phyloP scores from a whole-genome alignment of 2,113 vertebrate genomes.

The Coracopsis vasa region DNA sequence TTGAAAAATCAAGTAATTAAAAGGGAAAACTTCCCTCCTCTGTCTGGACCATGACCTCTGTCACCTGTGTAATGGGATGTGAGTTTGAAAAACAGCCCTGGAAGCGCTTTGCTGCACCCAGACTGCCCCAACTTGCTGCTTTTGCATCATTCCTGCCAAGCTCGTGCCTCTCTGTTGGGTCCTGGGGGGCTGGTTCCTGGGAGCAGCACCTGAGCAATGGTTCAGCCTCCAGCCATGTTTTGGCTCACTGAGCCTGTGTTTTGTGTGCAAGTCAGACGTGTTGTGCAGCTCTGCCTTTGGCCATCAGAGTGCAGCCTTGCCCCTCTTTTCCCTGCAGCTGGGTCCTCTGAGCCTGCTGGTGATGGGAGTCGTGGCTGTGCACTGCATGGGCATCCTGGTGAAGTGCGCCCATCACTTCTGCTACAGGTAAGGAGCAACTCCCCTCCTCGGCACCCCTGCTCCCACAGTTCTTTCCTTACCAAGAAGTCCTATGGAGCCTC shows the following conservation, averaged over 20 bases:
- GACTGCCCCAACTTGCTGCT: not conserved
- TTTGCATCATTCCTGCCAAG: not conserved
- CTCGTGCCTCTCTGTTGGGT: not conserved
- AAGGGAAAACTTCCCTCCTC: not conserved
- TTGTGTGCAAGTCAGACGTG: not conserved
- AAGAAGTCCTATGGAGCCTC: not conserved
- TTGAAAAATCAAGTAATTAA: not conserved
- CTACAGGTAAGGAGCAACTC: constrained; percentile 79
- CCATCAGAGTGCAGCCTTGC: constrained; percentile 50
- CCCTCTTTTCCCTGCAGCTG: constrained; percentile 73
- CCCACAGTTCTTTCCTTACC: not conserved
- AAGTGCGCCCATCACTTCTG: constrained; percentile 91
- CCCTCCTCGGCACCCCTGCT: not conserved
- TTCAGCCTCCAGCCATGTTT: not conserved
- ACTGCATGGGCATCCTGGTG: constrained; percentile 94
- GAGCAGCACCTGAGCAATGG: not conserved
- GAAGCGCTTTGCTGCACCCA: fast-evolving
- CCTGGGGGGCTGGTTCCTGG: not conserved
- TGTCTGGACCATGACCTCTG: not conserved
- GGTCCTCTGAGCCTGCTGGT: constrained; percentile 89
- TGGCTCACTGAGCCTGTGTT: fast-evolving
- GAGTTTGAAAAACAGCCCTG: not conserved
- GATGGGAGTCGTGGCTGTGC: constrained; percentile 89
- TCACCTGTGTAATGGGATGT: not conserved
- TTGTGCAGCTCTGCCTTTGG: constrained; percentile 18